Base-by-base conservation (phyloP, 2,797 vertebrate species). In the Sparidentex hasta region DNA sequence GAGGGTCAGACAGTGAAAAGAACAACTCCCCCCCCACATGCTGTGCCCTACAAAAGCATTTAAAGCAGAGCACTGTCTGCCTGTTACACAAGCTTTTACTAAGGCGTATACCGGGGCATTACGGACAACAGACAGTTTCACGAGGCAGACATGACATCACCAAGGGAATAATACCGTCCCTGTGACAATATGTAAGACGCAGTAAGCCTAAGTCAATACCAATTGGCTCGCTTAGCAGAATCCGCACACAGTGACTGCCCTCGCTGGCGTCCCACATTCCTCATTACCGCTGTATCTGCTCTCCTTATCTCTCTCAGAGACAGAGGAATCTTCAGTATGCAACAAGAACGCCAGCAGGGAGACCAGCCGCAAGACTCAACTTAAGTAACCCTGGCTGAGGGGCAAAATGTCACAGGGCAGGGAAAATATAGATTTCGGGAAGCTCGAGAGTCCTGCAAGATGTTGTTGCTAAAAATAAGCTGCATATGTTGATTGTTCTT, bases 281-380 rank as follows among this genome's bases (percentile, higher is more conserved):
- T 78, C 73, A 82, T 75, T 79, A 56, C 64, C 12, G 63, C 74
- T 81, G 65, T 84, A 80, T 88, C 61, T 76, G 46, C 74, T 78
- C 46, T 68, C 67, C 74, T 92, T 87, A 89, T 92, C 89, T 79
- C 43, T 44, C 78, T 85, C 83, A 80, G 74, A 82, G 83, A 83
- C 87, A 81, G 63, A 90, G 85, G 89, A 94, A 95, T 94, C 78
- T 78, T 82, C 81, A 90, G 89, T 81, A 92, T 93, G 86, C 71
- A 87, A 65, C 43, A 74, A 84, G 78, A 90, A 86, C 83, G 81
- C 82, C 81, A 90, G 78, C 62, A 74, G 43, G 58, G 73, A 88
- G 74, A 69, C 51, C 9, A n/a, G 67, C 74, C 81, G 78, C 76
- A 44, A 66, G 64, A 83, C 66, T 79, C 76, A 81, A 69, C 80